phyloP scores from a whole-genome alignment of 92 coral and sea anemone genomes.

The Palythoa heliodiscus region DNA sequence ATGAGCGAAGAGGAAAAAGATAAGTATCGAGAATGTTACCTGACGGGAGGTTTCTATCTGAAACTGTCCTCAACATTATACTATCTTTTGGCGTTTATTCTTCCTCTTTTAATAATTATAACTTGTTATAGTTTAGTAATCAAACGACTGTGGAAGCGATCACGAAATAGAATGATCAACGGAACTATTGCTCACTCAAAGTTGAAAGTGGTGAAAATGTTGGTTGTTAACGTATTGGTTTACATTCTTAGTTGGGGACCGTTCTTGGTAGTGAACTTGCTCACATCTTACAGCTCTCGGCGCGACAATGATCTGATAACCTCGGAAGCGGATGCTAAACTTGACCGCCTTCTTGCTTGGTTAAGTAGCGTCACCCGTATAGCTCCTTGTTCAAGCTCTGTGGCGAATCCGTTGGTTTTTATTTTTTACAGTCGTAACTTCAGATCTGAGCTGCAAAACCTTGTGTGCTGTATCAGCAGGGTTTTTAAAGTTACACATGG shows the following conservation, averaged over 20 bases:
- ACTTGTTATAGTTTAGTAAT: constrained; percentile 47
- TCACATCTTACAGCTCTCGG: constrained; percentile 11
- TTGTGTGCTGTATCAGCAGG: constrained; percentile 4
- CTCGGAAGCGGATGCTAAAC: neutral
- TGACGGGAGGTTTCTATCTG: constrained; percentile 16
- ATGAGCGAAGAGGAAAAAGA: constrained; percentile 1
- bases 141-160: constrained; percentile 50
- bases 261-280: constrained; percentile 12
- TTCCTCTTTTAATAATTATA: constrained; percentile 48
- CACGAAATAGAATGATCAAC: constrained; percentile 47
- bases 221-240: constrained; percentile 44
- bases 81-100: constrained; percentile 50
- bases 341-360: neutral
- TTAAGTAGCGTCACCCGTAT: constrained; percentile 21
- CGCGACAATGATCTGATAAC: neutral
- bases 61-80: constrained; percentile 45
- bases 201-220: constrained; percentile 62
- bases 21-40: constrained; percentile 15
- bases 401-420: constrained; percentile 54
- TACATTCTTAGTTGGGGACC: constrained; percentile 70
- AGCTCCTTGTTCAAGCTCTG: constrained; percentile 50
- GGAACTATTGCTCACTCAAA: constrained; percentile 51
- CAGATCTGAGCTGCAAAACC: constrained; percentile 44
- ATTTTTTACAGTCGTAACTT: constrained; percentile 52
- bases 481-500: neutral